Base-by-base conservation (phyloP, 1,140 invertebrate genomes). In the Euborellia annulipes region DNA sequence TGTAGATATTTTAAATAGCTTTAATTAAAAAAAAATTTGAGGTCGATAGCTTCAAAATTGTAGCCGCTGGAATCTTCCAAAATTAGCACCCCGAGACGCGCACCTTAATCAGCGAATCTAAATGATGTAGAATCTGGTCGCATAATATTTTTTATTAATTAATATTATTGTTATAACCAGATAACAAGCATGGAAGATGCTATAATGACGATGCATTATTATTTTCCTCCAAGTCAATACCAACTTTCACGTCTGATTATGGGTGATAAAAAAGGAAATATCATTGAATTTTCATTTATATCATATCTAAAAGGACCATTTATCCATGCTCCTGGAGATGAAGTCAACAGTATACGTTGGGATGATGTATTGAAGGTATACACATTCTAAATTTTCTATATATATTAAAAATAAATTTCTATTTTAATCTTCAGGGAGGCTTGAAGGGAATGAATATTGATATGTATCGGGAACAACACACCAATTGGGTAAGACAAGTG, bases 201-300 rank as follows among this genome's bases (percentile, higher is more conserved):
- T 13, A 52, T 65, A 0, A 46, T 57, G 13, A 52, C 68, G 2
- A 76, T 82, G 74, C 57, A 68, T 52, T 82, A 81, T 55, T 66
- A 70, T 42, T 79, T 79, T 53, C 62, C 65, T 53, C 58, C 63
- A 46, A 67, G 72, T 50, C 52, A 59, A 0, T 67, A 69, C 11
- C 67, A 72, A 18, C 60, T 72, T 11, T 78, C 74, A 2, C 67
- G 70, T 14, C 55, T 83, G 21, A 61, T 79, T 13, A 58, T 74
- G 9, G 80, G 79, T 0, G 78, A 82, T 50, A 72, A 68, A 51
- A 69, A 67, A 9, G 80, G 80, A n/a, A 72, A 70, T 52, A 64
- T 82, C 1, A 66, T 64, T 20, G 58, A 78, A 13, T 57, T 83
- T 23, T 58, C 60, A 16, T 80, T 81, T 55, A 68, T 64, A 30